A percentile compares a stretch with the other conserved stretches of the same genome.
Evolutionary conservation across 2,888 invertebrate species (phyloP).

Genomic region (Tinea semifulvella): DNA sequence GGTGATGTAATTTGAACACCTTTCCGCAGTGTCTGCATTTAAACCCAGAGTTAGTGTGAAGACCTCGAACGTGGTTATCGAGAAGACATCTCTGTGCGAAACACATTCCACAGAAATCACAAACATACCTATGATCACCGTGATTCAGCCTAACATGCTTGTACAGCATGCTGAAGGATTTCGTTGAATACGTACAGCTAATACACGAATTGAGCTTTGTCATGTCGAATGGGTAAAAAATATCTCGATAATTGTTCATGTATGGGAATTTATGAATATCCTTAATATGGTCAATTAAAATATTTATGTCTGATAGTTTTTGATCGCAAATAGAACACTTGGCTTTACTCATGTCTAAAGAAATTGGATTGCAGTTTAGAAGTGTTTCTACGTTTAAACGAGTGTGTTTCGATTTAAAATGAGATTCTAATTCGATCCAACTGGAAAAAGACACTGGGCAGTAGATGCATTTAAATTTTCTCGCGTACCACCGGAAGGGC

Average conservation of each 20-base stretch:
- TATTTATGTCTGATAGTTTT: background rate
- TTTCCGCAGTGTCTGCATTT: background rate
- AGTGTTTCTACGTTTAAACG: background rate
- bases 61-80: background rate
- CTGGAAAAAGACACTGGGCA: background rate
- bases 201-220: background rate
- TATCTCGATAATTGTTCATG: background rate
- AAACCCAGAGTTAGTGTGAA: slow-evolving; percentile 1
- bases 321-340: background rate
- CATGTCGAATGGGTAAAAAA: background rate
- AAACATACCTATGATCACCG: background rate
- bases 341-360: background rate
- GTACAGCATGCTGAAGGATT: background rate
- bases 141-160: background rate
- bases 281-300: slow-evolving; percentile 2
- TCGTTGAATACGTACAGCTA: background rate
- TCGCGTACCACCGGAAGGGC: slow-evolving; percentile 5
- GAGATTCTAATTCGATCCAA: background rate
- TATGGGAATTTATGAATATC: background rate
- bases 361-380: background rate
- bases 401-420: background rate
- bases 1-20: slow-evolving; percentile 3
- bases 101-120: background rate
- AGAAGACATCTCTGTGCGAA: background rate
- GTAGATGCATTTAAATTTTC: slow-evolving; percentile 10